Base-by-base conservation (phyloP, 2,888 invertebrate species). In the Sesia apiformis region DNA sequence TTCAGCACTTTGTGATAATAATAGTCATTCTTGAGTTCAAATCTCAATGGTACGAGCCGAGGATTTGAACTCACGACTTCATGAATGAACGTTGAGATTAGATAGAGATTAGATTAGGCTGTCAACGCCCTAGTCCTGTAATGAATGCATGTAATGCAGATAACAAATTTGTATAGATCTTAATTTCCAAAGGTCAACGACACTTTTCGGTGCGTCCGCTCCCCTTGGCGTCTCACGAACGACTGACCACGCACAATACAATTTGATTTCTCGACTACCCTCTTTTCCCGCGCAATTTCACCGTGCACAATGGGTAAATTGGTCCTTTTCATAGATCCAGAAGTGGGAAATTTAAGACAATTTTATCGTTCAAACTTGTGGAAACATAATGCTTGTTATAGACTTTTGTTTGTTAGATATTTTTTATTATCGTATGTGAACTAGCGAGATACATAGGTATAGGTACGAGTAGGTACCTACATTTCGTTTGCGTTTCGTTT, bases 241-340 rank as follows among this genome's bases (percentile, higher is more conserved):
- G 81, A 86, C 64, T 80, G 84, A 62, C 56, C 72, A 55, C 68
- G 62, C 64, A 86, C 86, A 87, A 87, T 86, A 68, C 71, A 71
- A 72, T 72, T 75, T 84, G 85, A 86, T 85, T 50, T 84, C 77
- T 76, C 67, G 61, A 61, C 84, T 81, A 83, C 86, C 86, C 87
- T 80, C 82, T 74, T 80, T 78, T 65, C 69, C 55, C 71, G 66
- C 59, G 60, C 79, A 81, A 84, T 84, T 85, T 84, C 67, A 77
- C 73, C 52, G 59, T 61, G 63, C 66, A 72, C 74, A 78, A 79
- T 65, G 77, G 74, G 74, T 69, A 83, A 73, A 74, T 76, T 74
- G 71, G 67, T 66, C 69, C 67, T 65, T 70, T 68, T 66, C 52
- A 52, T 50, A 23, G 23, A 8, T 52, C 40, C 40, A 38, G 8